Conservation (phyloP, 2,797 vertebrate genomes). For the Pagetopsis macropterus region DNA sequence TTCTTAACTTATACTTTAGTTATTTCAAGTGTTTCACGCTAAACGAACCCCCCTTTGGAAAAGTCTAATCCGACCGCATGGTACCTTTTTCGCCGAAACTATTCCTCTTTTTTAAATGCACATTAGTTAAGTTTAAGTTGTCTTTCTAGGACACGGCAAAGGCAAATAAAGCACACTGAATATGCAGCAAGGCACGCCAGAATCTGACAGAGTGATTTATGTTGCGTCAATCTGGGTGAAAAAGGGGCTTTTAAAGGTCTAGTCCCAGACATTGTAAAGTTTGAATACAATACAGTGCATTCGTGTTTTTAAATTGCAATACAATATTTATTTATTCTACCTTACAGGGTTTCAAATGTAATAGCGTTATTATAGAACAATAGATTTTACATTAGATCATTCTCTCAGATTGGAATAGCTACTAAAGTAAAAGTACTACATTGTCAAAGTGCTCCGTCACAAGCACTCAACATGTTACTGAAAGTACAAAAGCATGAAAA, state of each 20-base stretch:
- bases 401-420: background rate
- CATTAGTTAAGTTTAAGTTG: too few species aligned
- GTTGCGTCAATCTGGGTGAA: slow-evolving; percentile 15
- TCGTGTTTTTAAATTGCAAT: background rate
- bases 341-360: background rate
- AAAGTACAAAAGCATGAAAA: too few species aligned
- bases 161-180: slow-evolving; percentile 13
- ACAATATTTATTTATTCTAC: slow-evolving; percentile 1
- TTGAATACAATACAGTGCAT: background rate
- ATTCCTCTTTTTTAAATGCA: too few species aligned
- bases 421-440: background rate
- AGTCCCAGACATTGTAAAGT: slow-evolving; percentile 6
- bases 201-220: slow-evolving; percentile 14
- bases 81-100: too few species aligned
- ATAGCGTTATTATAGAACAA: background rate
- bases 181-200: background rate
- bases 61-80: too few species aligned
- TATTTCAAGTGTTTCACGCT: too few species aligned
- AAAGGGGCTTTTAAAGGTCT: slow-evolving; percentile 14
- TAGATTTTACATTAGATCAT: background rate
- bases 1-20: too few species aligned
- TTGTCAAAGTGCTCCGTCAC: too few species aligned
- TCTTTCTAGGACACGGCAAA: too few species aligned
- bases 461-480: too few species aligned
- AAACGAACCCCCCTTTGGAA: too few species aligned